phyloP scores from a whole-genome alignment of 30 jellyfish, hydroid and myxozoan species.

The Mastigias papua region DNA sequence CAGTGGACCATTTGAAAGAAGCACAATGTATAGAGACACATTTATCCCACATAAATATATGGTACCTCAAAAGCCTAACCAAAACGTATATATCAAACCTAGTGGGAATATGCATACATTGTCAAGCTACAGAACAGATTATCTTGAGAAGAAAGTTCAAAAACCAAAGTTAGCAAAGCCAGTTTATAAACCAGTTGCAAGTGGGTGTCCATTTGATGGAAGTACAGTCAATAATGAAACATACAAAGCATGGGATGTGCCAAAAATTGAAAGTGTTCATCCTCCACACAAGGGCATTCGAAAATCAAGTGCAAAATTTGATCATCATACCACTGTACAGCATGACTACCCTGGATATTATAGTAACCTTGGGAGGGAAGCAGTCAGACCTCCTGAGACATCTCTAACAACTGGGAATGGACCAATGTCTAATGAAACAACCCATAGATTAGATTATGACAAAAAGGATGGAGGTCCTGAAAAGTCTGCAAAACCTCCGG shows the following conservation, averaged over 20 bases:
- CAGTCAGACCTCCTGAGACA: constrained; percentile 83
- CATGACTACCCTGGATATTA: constrained; percentile 88
- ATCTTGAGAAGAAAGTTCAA: constrained; percentile 67
- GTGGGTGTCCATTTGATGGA: constrained; percentile 89
- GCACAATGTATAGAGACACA: constrained; percentile 78
- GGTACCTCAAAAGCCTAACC: constrained; percentile 78
- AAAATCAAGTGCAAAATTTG: constrained; percentile 81
- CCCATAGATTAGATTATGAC: constrained; percentile 90
- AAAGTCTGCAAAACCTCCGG: constrained; percentile 95
- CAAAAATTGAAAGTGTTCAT: constrained; percentile 66
- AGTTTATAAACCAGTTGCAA: constrained; percentile 71
- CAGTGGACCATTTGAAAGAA: constrained; percentile 85
- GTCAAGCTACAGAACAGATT: constrained; percentile 89
- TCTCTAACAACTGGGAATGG: constrained; percentile 84
- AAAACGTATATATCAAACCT: constrained; percentile 70
- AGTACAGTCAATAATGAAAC: constrained; percentile 95
- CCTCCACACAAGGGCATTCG: constrained; percentile 80
- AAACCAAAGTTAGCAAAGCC: constrained; percentile 90
- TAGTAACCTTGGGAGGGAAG: constrained; percentile 71
- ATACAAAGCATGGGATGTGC: constrained; percentile 94
- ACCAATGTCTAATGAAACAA: constrained; percentile 86
- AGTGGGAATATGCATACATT: constrained; percentile 73
- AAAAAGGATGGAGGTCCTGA: constrained; percentile 84
- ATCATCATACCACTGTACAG: constrained; percentile 92
- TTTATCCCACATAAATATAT: constrained; percentile 77